phyloP scores from a whole-genome alignment of 2,797 vertebrate genomes.

The Gallinago nigripennis region DNA sequence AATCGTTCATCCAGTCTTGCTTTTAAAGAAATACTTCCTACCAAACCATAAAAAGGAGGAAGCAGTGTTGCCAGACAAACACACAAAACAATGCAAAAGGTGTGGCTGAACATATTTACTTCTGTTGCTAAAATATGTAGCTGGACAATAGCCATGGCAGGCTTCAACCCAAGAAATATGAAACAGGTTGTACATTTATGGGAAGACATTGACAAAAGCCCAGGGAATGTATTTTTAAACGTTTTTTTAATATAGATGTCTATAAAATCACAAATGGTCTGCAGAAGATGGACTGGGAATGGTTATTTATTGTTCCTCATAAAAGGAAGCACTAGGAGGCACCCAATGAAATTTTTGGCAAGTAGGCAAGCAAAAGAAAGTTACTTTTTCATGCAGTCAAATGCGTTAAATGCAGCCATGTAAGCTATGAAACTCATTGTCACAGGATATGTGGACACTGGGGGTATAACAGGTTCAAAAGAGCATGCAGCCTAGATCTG shows the following conservation, averaged over 20 bases:
- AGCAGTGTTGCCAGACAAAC: neutral
- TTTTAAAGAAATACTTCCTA: neutral
- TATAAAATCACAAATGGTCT: constrained; percentile 19
- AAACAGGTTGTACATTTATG: constrained; percentile 22
- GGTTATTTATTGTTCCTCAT: constrained; percentile 9
- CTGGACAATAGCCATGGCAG: constrained; percentile 1
- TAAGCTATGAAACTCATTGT: neutral
- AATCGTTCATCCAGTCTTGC: neutral
- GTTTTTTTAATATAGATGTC: neutral
- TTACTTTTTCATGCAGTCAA: neutral
- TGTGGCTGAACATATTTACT: neutral
- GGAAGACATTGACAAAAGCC: constrained; percentile 27
- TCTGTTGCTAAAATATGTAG: neutral
- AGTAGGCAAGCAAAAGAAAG: neutral
- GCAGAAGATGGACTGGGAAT: neutral
- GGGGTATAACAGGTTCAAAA: neutral
- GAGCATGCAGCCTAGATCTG: neutral
- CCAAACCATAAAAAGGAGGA: neutral
- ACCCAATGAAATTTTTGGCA: neutral
- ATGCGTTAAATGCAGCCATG: neutral
- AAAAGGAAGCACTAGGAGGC: neutral
- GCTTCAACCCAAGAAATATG: neutral
- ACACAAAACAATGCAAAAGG: neutral
- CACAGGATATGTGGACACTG: neutral
- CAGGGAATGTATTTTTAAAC: neutral